Evolutionary conservation across 2,797 vertebrate genomes (phyloP), one percentile per base, ranked within the genome.

Genomic region (Lithobates pipiens): DNA sequence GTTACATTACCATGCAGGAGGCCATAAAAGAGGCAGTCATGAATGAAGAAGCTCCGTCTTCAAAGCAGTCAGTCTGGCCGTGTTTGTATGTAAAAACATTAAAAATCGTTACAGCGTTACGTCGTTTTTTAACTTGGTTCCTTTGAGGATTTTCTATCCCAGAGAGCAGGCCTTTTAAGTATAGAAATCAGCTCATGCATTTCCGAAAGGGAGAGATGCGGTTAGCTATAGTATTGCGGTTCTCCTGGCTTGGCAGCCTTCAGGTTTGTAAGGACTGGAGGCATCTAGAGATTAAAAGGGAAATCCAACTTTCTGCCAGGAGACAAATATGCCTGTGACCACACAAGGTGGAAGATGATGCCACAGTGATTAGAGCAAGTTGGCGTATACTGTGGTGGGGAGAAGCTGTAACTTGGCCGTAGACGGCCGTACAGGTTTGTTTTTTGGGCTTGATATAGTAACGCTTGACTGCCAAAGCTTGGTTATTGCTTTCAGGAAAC

Each of bases 151-250:
- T 67, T 67, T 25, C 65, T 67, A 29, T 67, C 65, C 16, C 65
- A 0, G 34, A 18, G 34, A 23, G 34, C 13, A 23, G 72, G 18
- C 42, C 27, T 67, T 67, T 67, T 67, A 67, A 29, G 65, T 25
- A 67, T 27, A 67, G 65, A 67, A 67, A 67, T 25, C 65, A 67
- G 25, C 65, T 67, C 65, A 67, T 67, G 65, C 65, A 67, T 67
- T 67, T 4, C 65, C 27, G 65, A 67, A 67, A 18, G n/a, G 27
- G 27, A 25, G 65, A 13, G 27, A 67, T 67, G 61, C 10, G 1
- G n/a, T 29, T 67, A 11, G 65, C 65, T 67, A 4, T 25, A 29
- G 65, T 25, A 67, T 29, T 27, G 10, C 27, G 27, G 65, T 11
- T 67, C 10, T 67, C 11, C 13, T 67, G 13, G 11, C 65, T 39